These are phyloP conservation scores for Channa argus DNA, from an alignment of 2,113 vertebrate species.

Conservation along the genomic window DNA sequence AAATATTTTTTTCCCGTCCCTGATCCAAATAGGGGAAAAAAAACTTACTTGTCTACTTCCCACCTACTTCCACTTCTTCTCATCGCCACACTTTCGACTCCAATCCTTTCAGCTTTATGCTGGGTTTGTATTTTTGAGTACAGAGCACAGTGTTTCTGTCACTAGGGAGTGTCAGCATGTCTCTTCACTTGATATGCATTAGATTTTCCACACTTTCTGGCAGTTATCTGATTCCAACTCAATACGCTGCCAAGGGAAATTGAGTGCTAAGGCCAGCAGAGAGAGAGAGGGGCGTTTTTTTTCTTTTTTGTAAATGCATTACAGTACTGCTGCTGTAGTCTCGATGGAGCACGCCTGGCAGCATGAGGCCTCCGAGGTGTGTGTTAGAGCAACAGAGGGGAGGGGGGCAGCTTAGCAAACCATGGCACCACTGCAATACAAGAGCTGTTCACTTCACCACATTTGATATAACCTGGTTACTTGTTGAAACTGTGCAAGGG, in stretches of 20 bases:
- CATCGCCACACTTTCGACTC: slow-evolving; percentile 3
- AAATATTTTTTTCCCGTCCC: slow-evolving; percentile 1
- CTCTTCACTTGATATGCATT: slow-evolving; percentile 79
- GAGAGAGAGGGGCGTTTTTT: slow-evolving; percentile 1
- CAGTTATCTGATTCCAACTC: slow-evolving; percentile 78
- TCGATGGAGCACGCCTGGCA: slow-evolving; percentile 49
- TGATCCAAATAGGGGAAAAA: neutral
- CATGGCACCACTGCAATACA: slow-evolving; percentile 34
- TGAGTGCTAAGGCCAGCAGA: slow-evolving; percentile 70
- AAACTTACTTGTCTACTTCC: neutral
- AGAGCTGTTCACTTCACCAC: slow-evolving; percentile 2
- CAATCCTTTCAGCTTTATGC: slow-evolving; percentile 51
- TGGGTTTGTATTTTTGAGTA: slow-evolving; percentile 62
- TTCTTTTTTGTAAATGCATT: slow-evolving; percentile 53
- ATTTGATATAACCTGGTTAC: slow-evolving; percentile 28
- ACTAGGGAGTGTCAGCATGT: slow-evolving; percentile 62
- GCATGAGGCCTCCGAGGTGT: slow-evolving; percentile 45
- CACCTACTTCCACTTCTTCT: slow-evolving; percentile 3
- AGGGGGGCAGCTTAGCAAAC: slow-evolving; percentile 12
- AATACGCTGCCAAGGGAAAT: slow-evolving; percentile 72
- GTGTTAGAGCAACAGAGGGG: slow-evolving; percentile 40
- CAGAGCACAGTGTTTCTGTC: slow-evolving; percentile 56
- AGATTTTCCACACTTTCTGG: slow-evolving; percentile 71
- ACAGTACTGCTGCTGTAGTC: slow-evolving; percentile 56
- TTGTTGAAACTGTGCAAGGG: slow-evolving; percentile 17